A percentile compares a stretch with the other conserved stretches of the same genome.
phyloP scores from a whole-genome alignment of 2,797 vertebrate genomes.

The Lateolabrax maculatus region DNA sequence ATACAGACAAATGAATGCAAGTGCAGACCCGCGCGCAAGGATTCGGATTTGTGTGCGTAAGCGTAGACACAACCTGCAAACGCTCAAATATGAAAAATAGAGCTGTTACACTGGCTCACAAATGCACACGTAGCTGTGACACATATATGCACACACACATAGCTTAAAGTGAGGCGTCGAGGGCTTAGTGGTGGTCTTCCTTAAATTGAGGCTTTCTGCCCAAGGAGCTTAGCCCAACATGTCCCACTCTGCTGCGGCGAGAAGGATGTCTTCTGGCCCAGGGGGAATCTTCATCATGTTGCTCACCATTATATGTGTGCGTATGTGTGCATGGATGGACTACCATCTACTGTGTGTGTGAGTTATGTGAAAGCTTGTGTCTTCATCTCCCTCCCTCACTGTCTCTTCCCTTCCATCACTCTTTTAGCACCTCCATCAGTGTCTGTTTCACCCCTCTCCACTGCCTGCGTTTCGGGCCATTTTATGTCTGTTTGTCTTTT shows the following conservation, averaged over 20 bases:
- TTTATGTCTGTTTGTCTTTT: constrained; percentile 76
- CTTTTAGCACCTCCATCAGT: constrained; percentile 70
- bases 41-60: constrained; percentile 14
- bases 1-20: constrained; percentile 52
- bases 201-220: constrained; percentile 53
- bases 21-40: constrained; percentile 29
- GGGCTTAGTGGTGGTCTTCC: constrained; percentile 56
- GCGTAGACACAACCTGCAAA: constrained; percentile 11
- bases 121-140: background rate
- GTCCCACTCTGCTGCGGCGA: constrained; percentile 46
- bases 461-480: constrained; percentile 56
- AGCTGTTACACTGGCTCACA: background rate
- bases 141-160: constrained; percentile 14
- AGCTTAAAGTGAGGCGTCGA: constrained; percentile 25
- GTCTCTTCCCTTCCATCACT: constrained; percentile 66
- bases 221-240: constrained; percentile 48
- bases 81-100: constrained; percentile 4
- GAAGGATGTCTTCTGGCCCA: constrained; percentile 64
- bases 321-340: constrained; percentile 35
- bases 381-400: constrained; percentile 60
- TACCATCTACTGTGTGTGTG: constrained; percentile 45
- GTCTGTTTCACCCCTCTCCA: constrained; percentile 49
- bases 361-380: constrained; percentile 68
- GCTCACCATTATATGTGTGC: constrained; percentile 42
- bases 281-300: constrained; percentile 68